Conservation (phyloP, 2,113 vertebrate species). For the Psilopogon haemacephalus region DNA sequence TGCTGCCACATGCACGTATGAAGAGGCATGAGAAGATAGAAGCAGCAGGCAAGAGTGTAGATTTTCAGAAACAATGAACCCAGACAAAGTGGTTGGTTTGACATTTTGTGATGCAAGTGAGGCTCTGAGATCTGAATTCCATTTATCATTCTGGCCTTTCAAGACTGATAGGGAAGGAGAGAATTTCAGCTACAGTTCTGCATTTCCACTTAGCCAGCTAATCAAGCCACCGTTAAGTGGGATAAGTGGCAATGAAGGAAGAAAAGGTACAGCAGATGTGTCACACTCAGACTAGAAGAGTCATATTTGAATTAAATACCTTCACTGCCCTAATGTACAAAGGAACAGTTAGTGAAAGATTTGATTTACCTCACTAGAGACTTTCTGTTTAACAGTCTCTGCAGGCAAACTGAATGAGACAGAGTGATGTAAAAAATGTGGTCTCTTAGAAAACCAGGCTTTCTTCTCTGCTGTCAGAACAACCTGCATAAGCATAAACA, state of each 20-base stretch:
- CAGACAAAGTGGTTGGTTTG: neutral
- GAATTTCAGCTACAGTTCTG: constrained; percentile 27
- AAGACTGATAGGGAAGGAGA: constrained; percentile 23
- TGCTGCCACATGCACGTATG: neutral
- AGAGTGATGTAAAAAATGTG: neutral
- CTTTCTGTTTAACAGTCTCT: constrained; percentile 6
- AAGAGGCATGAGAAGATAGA: neutral
- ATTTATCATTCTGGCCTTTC: constrained; percentile 49
- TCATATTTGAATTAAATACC: constrained; percentile 42
- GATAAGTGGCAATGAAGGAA: constrained; percentile 35
- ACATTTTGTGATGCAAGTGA: constrained; percentile 39
- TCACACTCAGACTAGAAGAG: constrained; percentile 26
- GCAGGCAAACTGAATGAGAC: neutral
- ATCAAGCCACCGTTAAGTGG: constrained; percentile 12
- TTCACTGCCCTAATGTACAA: constrained; percentile 17
- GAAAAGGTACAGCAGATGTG: constrained; percentile 18
- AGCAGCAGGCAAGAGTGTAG: neutral
- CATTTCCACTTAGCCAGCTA: constrained; percentile 41
- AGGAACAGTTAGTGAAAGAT: neutral
- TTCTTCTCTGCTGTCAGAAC: neutral
- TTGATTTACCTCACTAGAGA: constrained; percentile 3
- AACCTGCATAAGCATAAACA: constrained; percentile 43
- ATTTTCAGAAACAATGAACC: constrained; percentile 11
- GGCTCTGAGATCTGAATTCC: constrained; percentile 16
- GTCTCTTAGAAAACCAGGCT: neutral